These are phyloP conservation scores for Popillia japonica DNA, from an alignment of 1,140 invertebrate species.

Conservation along the genomic window DNA sequence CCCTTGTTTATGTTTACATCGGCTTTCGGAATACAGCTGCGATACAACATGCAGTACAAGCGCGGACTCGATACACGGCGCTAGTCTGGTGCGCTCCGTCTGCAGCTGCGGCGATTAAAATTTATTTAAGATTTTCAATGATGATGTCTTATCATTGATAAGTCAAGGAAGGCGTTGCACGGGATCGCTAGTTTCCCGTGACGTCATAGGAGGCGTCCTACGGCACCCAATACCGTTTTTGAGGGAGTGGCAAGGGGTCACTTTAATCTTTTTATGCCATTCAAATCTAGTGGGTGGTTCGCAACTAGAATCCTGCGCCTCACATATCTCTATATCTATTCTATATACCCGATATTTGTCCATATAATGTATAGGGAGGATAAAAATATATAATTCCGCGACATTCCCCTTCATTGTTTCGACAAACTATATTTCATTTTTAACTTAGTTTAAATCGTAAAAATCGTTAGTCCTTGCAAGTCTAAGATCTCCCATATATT, in stretches of 20 bases:
- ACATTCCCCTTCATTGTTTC: too few species aligned
- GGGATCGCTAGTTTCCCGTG: conserved; percentile 52
- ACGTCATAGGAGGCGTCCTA: conserved; percentile 59
- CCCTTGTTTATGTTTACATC: conserved; percentile 59
- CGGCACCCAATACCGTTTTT: conserved; percentile 56
- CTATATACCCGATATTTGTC: conserved; percentile 7
- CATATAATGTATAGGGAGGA: conserved; percentile 29
- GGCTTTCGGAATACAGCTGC: conserved; percentile 44
- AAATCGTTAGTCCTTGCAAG: too few species aligned
- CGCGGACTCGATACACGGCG: too few species aligned
- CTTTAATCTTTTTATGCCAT: conserved; percentile 62
- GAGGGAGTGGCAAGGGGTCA: conserved; percentile 60
- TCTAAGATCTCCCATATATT: too few species aligned
- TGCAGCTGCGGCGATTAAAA: neutral
- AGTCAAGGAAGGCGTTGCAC: conserved; percentile 52
- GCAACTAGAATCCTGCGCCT: conserved; percentile 55
- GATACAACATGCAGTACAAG: conserved; percentile 47
- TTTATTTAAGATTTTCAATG: conserved; percentile 39
- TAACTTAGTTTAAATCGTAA: too few species aligned
- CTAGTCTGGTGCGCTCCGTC: neutral
- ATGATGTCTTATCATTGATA: conserved; percentile 53
- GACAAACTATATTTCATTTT: too few species aligned
- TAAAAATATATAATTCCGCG: conserved; percentile 14
- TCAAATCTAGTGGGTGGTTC: conserved; percentile 60
- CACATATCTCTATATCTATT: conserved; percentile 25